Conservation (phyloP, 2,797 vertebrate species). For the Lateolabrax maculatus region DNA sequence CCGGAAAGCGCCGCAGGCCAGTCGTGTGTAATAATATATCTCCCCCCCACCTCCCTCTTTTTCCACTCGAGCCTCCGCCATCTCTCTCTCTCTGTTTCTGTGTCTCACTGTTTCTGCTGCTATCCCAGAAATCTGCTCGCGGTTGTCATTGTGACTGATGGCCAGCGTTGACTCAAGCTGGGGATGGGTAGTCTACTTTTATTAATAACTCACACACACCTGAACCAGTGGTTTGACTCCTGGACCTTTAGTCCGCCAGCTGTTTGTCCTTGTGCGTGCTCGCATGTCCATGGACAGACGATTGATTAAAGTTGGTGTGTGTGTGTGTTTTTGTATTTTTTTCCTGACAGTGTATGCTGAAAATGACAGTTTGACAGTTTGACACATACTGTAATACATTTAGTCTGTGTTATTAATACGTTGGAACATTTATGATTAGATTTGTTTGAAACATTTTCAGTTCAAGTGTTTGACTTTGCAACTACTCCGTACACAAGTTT, state of each 20-base stretch:
- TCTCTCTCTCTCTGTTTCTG: constrained; percentile 2
- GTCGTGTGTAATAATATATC: constrained; percentile 63
- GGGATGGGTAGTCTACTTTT: constrained; percentile 10
- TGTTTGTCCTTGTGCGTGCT: constrained; percentile 1
- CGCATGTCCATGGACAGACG: background rate
- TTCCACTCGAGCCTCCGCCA: constrained; percentile 4
- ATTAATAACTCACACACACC: constrained; percentile 34
- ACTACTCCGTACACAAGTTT: background rate
- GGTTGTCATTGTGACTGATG: constrained; percentile 67
- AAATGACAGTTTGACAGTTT: background rate
- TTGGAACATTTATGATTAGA: background rate
- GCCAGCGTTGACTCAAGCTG: constrained; percentile 45
- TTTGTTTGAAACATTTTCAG: background rate
- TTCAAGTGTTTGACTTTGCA: background rate
- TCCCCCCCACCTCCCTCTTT: constrained; percentile 19
- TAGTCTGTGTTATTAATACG: background rate
- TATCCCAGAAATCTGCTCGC: constrained; percentile 47
- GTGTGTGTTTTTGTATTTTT: background rate
- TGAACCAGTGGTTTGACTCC: constrained; percentile 31
- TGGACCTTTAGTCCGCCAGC: background rate
- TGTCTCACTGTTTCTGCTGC: constrained; percentile 20
- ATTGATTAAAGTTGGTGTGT: background rate
- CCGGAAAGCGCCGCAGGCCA: constrained; percentile 51
- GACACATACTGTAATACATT: background rate
- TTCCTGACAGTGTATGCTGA: no score